phyloP scores from a whole-genome alignment of 2,113 vertebrate species.

The Hypanus sabinus region DNA sequence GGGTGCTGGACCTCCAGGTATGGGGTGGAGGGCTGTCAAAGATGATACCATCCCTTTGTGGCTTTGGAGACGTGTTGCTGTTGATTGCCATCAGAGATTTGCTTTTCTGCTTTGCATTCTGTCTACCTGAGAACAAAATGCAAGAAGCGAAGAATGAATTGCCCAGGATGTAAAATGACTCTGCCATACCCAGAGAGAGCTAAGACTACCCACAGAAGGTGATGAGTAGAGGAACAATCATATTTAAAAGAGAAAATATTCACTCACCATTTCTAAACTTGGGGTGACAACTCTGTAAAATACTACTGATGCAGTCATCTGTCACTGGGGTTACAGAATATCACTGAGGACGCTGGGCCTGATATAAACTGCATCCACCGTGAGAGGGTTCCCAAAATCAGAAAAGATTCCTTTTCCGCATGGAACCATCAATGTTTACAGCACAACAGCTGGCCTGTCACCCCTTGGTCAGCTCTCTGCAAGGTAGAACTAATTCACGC shows the following conservation, averaged over 20 bases:
- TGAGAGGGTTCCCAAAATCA: not conserved
- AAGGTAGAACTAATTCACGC: not conserved
- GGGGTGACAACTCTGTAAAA: not conserved
- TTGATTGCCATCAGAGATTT: not conserved
- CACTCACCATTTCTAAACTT: not conserved
- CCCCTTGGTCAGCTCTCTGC: not conserved
- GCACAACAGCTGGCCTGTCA: not conserved
- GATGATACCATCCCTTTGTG: not conserved
- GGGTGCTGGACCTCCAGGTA: not conserved
- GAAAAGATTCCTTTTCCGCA: not conserved
- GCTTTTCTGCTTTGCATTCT: not conserved
- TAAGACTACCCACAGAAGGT: not conserved
- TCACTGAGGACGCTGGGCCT: not conserved
- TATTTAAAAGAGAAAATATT: not conserved
- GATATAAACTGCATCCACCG: not conserved
- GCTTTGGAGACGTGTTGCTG: not conserved
- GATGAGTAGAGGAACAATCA: not conserved
- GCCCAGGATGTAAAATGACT: not conserved
- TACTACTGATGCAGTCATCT: not conserved
- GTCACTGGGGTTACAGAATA: not conserved
- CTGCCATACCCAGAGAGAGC: not conserved
- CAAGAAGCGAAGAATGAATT: not conserved
- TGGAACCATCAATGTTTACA: not conserved
- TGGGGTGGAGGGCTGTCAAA: conserved; percentile 8
- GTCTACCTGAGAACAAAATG: not conserved